Evolutionary conservation across 2,797 vertebrate genomes (phyloP).

Genomic region (Aldrovandia affinis): DNA sequence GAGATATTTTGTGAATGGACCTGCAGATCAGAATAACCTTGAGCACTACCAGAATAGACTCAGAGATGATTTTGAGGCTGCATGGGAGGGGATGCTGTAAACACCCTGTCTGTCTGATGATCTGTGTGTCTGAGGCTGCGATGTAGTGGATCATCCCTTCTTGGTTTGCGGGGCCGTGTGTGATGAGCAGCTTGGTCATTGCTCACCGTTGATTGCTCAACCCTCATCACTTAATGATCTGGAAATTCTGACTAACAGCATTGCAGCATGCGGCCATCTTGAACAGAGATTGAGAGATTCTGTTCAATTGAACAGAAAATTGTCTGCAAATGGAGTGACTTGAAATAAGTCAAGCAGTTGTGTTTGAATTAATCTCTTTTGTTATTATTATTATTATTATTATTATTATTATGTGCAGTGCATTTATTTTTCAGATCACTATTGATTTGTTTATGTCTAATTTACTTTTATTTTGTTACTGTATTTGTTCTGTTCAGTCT

Average conservation of each 20-base stretch:
- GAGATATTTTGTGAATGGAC: neutral
- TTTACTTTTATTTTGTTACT: neutral
- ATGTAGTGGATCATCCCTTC: neutral
- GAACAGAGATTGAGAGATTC: neutral
- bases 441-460: neutral
- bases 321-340: neutral
- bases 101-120: neutral
- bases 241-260: conserved; percentile 14
- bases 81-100: neutral
- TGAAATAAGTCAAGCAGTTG: neutral
- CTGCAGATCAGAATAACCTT: neutral
- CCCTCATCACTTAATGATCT: neutral
- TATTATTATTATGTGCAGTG: neutral
- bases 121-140: neutral
- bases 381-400: no score
- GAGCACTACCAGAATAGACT: neutral
- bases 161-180: neutral
- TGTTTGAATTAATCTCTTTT: no score
- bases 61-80: neutral
- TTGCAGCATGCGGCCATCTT: neutral
- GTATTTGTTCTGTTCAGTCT: neutral
- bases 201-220: neutral
- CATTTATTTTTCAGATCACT: neutral
- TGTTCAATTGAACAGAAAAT: no score
- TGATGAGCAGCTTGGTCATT: neutral